Percentiles rank a stretch among this genome's conserved stretches.
Conservation (phyloP, 2,113 vertebrate species). For the Pithys albifrons region DNA sequence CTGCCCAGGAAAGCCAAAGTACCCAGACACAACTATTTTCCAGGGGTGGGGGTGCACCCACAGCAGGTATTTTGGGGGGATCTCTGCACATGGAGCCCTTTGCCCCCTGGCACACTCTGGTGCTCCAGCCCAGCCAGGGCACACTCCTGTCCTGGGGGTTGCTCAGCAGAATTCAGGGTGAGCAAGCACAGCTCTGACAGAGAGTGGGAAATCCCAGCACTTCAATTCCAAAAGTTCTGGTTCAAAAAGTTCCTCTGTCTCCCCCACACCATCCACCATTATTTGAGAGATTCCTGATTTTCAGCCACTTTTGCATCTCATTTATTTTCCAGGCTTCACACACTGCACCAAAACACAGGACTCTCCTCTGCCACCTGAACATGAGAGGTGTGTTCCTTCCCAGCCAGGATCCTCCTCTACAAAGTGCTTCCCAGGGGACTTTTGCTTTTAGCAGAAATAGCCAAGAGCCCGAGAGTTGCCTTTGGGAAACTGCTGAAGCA, state of each 20-base stretch:
- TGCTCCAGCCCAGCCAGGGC: not conserved
- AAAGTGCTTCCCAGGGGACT: constrained; percentile 10
- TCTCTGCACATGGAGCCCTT: not conserved
- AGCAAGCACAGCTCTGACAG: not conserved
- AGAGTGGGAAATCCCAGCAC: not conserved
- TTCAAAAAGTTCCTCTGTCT: not conserved
- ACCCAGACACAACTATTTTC: not conserved
- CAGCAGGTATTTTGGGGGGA: not conserved
- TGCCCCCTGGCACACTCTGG: not conserved
- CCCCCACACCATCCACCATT: not conserved
- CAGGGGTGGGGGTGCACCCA: not conserved
- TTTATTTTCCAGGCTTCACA: not conserved
- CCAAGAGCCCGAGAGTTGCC: not conserved
- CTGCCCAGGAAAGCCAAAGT: not conserved
- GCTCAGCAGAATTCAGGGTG: constrained; percentile 27
- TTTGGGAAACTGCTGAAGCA: not conserved
- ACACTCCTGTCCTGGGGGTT: not conserved
- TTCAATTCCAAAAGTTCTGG: not conserved
- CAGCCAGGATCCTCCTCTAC: not conserved
- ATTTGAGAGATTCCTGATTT: not conserved
- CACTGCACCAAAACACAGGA: not conserved
- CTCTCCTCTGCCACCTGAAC: not conserved
- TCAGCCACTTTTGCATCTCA: not conserved
- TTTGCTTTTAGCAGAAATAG: constrained; percentile 13
- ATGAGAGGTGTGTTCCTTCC: not conserved